Evolutionary conservation across 2,888 invertebrate genomes (phyloP).

Genomic region (Yponomeuta malinellus): DNA sequence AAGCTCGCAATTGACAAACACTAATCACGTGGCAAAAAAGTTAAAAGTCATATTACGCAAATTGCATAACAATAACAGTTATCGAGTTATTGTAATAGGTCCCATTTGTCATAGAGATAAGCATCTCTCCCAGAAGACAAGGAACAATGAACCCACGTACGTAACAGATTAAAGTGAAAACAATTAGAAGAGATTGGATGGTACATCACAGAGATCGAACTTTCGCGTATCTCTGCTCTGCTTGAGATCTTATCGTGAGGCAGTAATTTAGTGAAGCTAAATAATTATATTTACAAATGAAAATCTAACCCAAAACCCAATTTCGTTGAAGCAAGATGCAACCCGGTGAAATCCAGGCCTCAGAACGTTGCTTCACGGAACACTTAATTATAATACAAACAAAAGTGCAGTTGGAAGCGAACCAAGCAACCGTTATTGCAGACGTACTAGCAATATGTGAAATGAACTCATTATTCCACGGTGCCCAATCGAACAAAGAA

Average conservation of each 20-base stretch:
- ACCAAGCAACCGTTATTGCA: constrained; percentile 58
- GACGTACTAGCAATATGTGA: constrained; percentile 46
- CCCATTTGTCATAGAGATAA: constrained; percentile 61
- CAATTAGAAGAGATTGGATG: constrained; percentile 52
- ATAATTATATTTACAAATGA: background rate
- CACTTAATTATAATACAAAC: constrained; percentile 51
- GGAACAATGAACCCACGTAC: constrained; percentile 52
- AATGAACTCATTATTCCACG: constrained; percentile 34
- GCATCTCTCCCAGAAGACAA: constrained; percentile 42
- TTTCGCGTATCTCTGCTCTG: constrained; percentile 39
- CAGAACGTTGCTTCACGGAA: constrained; percentile 22
- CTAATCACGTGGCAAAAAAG: constrained; percentile 29
- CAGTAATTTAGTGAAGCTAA: constrained; percentile 27
- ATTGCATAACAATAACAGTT: constrained; percentile 43
- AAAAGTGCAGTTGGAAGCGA: constrained; percentile 45
- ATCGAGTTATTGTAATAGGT: constrained; percentile 50
- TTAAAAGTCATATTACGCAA: constrained; percentile 43
- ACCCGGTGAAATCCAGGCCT: constrained; percentile 1
- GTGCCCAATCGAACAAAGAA: constrained; percentile 34
- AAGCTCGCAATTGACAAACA: constrained; percentile 19
- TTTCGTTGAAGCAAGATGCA: background rate
- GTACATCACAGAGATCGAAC: constrained; percentile 36
- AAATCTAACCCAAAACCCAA: background rate
- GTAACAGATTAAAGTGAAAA: constrained; percentile 64
- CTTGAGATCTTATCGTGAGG: constrained; percentile 28